phyloP scores from a whole-genome alignment of 2,888 invertebrate species.

The Lomographa bimaculata region DNA sequence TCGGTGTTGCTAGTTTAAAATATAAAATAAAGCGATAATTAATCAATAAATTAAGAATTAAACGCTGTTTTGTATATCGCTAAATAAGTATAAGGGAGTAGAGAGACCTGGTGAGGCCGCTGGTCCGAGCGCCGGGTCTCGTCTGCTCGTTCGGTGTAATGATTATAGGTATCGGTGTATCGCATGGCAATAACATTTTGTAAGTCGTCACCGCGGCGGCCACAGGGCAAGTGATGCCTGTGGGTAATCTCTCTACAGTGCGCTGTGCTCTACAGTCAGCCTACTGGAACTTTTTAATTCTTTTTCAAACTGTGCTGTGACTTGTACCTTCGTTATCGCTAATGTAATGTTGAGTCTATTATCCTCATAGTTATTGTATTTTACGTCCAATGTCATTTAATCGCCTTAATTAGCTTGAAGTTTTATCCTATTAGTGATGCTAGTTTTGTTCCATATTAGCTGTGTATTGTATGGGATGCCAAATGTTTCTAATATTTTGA shows the following conservation, averaged over 20 bases:
- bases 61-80: constrained; percentile 57
- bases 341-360: constrained; percentile 13
- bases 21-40: constrained; percentile 51
- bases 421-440: constrained; percentile 51
- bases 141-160: constrained; percentile 27
- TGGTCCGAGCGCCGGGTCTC: constrained; percentile 16
- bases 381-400: constrained; percentile 40
- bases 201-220: constrained; percentile 26
- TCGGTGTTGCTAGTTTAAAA: constrained; percentile 68
- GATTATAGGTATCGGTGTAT: constrained; percentile 53
- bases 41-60: constrained; percentile 51
- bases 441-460: constrained; percentile 51
- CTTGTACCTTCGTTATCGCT: constrained; percentile 23
- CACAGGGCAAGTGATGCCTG: constrained; percentile 8
- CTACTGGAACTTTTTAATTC: too few relatives aligned
- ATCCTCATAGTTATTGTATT: constrained; percentile 15
- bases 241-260: constrained; percentile 1
- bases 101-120: constrained; percentile 35
- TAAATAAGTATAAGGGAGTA: constrained; percentile 39
- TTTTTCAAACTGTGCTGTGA: constrained; percentile 30
- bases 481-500: constrained; percentile 56
- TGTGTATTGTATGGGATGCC: constrained; percentile 58
- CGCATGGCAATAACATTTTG: constrained; percentile 58
- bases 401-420: constrained; percentile 48
- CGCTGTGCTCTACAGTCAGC: constrained; percentile 9